Evolutionary conservation across 2,888 invertebrate genomes (phyloP), one percentile per base, ranked within the genome.

Genomic region (Xestoiulus laeticollis): DNA sequence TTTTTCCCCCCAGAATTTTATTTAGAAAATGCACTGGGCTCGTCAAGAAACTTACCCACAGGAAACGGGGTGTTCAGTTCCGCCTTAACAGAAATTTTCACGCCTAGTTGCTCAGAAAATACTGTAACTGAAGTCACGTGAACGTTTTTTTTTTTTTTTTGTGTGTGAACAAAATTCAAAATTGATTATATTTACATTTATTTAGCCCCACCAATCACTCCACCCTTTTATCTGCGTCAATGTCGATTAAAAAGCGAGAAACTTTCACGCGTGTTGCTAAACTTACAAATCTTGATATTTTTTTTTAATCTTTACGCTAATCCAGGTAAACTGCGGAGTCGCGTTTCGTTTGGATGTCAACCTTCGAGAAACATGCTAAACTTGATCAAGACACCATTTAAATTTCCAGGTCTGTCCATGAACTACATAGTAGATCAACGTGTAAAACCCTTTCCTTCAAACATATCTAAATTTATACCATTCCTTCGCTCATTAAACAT

Each of bases 351-450:
- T 59, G n/a, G n/a, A 19, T n/a, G 1, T n/a, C n/a, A 59, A n/a
- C 59, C 59, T 59, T 59, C 59, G 59, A 59, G 22, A 59, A 59
- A 59, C 59, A 59, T 59, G 59, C n/a, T 59, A 59, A 59, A 59
- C 59, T 59, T 59, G 59, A 59, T 59, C 59, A 8, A 59, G 59
- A n/a, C 59, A 59, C 59, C n/a, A 59, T 59, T 59, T 59, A 59
- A n/a, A 59, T 59, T 59, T 59, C 19, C 59, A 59, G 59, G 19
- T 19, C 1, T n/a, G 59, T 19, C 59, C 59, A 59, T 59, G 59
- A 59, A 59, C 59, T 59, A 59, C 59, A 59, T 59, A 59, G 59
- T n/a, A 59, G 59, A 59, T n/a, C 59, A 59, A 59, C 59, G 59
- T n/a, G 19, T 6, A 59, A 59, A 59, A 59, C 59, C 59, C 59